Evolutionary conservation across 2,797 vertebrate genomes (phyloP).

Genomic region (Carapus acus): DNA sequence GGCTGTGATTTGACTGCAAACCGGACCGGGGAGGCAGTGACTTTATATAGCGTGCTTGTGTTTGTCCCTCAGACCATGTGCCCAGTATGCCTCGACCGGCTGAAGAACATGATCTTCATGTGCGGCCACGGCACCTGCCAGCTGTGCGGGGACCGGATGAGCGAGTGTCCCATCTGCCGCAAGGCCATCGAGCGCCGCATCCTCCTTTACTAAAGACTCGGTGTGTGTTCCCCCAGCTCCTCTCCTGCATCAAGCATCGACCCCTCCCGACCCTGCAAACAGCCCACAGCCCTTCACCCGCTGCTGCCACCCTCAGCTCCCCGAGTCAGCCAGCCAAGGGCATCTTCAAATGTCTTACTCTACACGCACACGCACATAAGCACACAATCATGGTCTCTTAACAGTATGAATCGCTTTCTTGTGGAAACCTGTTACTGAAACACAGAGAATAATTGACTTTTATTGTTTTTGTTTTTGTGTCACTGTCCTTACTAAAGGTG

Average conservation of each 20-base stretch:
- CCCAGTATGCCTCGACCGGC: constrained; percentile 94
- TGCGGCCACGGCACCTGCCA: constrained; percentile 98
- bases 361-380: constrained; percentile 10
- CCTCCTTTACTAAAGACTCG: constrained; percentile 83
- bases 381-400: constrained; percentile 20
- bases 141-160: constrained; percentile 98
- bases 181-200: constrained; percentile 98
- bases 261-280: too few relatives aligned
- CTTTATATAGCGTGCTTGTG: too few relatives aligned
- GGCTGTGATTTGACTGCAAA: too few relatives aligned
- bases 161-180: constrained; percentile 98
- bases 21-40: too few relatives aligned
- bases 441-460: constrained; percentile 22
- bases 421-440: constrained; percentile 52
- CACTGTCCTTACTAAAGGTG: constrained; percentile 19
- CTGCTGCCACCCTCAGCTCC: constrained; percentile 33
- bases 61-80: constrained; percentile 88
- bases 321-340: constrained; percentile 38
- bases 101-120: constrained; percentile 99
- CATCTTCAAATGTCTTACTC: constrained; percentile 43
- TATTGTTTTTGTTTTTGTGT: constrained; percentile 16
- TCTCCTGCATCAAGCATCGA: constrained; percentile 33
- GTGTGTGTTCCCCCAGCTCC: constrained; percentile 23
- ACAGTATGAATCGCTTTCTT: constrained; percentile 29
- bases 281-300: constrained; percentile 44